A percentile compares a stretch with the other conserved stretches of the same genome.
These are phyloP conservation scores for Passer domesticus DNA, from an alignment of 2,113 vertebrate species.

Conservation along the genomic window DNA sequence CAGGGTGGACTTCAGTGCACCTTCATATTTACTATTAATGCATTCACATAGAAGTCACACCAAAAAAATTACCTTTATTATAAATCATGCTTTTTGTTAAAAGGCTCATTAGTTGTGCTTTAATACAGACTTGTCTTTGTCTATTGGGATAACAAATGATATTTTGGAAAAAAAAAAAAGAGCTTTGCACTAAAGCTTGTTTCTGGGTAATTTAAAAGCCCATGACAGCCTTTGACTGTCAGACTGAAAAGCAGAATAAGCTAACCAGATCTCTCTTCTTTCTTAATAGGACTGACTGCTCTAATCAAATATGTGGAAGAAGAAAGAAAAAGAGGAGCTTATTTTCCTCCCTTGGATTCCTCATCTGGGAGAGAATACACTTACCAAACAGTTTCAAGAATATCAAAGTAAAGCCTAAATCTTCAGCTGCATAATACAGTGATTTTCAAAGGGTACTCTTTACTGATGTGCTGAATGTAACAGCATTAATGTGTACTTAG, in stretches of 20 bases:
- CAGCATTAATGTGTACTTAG: background rate
- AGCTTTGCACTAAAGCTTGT: background rate
- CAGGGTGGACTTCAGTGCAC: background rate
- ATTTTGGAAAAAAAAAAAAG: background rate
- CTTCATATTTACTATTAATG: background rate
- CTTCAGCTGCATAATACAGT: background rate
- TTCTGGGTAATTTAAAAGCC: constrained; percentile 55
- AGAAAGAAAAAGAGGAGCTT: constrained; percentile 25
- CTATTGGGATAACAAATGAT: constrained; percentile 5
- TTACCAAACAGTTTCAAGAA: constrained; percentile 19
- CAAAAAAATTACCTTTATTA: background rate
- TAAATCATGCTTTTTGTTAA: constrained; percentile 6
- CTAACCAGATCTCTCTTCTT: constrained; percentile 27
- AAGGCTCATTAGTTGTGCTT: constrained; percentile 31
- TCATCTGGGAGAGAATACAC: constrained; percentile 17
- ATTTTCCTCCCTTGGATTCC: constrained; percentile 9
- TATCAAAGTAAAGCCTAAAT: constrained; percentile 27
- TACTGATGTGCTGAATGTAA: background rate
- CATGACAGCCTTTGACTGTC: constrained; percentile 26
- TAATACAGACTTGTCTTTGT: constrained; percentile 36
- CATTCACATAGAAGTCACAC: background rate
- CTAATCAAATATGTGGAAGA: constrained; percentile 19
- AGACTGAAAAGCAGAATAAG: constrained; percentile 44
- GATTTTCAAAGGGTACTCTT: constrained; percentile 2
- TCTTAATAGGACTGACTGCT: constrained; percentile 32